These are phyloP conservation scores for Agelaius phoeniceus DNA, from an alignment of 2,113 vertebrate genomes.

Conservation along the genomic window DNA sequence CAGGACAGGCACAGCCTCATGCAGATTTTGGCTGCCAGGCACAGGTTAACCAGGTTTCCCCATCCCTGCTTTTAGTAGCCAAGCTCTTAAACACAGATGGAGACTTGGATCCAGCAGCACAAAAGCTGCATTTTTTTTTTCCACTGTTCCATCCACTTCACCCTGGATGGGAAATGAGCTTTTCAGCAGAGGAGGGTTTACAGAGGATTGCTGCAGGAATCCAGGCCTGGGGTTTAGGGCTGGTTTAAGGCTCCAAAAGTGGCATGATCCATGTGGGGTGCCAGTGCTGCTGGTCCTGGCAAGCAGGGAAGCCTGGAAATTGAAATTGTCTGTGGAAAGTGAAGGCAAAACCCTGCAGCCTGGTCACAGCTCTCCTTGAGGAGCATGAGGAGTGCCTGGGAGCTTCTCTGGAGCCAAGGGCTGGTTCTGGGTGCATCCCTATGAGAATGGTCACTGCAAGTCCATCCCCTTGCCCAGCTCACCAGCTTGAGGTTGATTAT, in stretches of 20 bases:
- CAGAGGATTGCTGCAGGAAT: not conserved
- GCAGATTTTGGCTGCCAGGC: not conserved
- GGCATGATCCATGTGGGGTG: rapidly evolving
- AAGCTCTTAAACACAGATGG: not conserved
- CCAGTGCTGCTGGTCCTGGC: not conserved
- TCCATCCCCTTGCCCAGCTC: not conserved
- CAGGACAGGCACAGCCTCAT: not conserved
- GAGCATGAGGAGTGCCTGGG: rapidly evolving
- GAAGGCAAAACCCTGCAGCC: not conserved
- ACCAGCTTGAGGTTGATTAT: not conserved
- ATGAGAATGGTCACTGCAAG: not conserved
- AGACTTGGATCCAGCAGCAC: not conserved
- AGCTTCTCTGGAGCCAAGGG: not conserved
- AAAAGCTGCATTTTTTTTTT: not conserved
- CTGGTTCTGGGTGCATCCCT: not conserved
- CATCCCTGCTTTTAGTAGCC: not conserved
- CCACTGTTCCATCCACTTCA: not conserved
- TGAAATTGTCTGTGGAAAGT: not conserved
- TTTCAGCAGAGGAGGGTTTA: not conserved
- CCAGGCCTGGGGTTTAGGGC: not conserved
- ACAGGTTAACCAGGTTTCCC: not conserved
- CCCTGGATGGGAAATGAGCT: not conserved
- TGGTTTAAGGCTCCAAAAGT: not conserved
- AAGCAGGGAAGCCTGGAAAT: not conserved
- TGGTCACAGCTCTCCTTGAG: rapidly evolving